Evolutionary conservation across 2,888 invertebrate genomes (phyloP), one percentile per base, ranked within the genome.

Genomic region (Cheilosia vernalis): DNA sequence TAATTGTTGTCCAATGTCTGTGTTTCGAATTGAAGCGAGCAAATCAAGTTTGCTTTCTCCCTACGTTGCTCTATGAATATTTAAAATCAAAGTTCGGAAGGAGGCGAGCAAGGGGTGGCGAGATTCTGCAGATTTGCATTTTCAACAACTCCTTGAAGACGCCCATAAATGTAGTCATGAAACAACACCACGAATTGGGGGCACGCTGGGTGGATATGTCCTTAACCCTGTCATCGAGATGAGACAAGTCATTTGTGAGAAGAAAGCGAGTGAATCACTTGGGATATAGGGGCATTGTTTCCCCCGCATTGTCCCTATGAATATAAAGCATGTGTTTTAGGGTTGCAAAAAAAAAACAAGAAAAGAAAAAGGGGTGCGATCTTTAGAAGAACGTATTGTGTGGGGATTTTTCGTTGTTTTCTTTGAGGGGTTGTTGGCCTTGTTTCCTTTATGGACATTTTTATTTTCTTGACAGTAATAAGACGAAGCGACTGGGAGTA

Each of bases 111-210:
- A 77, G 24, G 85, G 70, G 76, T 69, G 42, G 42, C 27, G 63
- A 37, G 49, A 70, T 53, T 76, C 60, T 67, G 73, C 73, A 80
- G 69, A 85, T 85, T 85, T 85, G 85, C 85, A 85, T 81, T 76
- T 85, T 85, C 61, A 85, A 85, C 85, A 81, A 85, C 80, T 80
- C 72, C 85, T 85, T 72, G 81, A 80, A 72, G 77, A 85, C 80
- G 70, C 61, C 81, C 85, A 85, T 80, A 84, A 84, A 84, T 66
- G 74, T 84, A 76, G 76, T 76, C 64, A 51, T 69, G 58, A 73
- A 77, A 72, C 66, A 74, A 72, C 83, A 80, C 53, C 83, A 80
- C 53, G 33, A 63, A 55, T 49, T 49, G 66, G 61, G 53, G 79
- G 27, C 24, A 55, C 42, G 42, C 42, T 67, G 70, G 63, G 80